phyloP scores from a whole-genome alignment of 37 sponge, comb jelly and placozoan species.

The Ephydatia muelleri region DNA sequence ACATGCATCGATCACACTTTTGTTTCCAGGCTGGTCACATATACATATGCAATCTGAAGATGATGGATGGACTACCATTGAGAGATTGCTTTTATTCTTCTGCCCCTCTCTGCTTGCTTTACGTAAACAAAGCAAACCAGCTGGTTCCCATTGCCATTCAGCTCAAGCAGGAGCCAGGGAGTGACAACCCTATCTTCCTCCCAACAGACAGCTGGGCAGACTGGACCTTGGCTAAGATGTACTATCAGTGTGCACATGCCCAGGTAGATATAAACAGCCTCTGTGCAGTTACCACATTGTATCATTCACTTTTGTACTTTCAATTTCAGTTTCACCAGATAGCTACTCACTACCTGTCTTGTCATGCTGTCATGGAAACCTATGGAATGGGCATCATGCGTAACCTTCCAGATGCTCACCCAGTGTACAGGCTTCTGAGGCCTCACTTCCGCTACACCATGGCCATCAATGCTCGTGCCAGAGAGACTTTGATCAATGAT shows the following conservation, averaged over 20 bases:
- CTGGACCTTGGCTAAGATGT: conserved; percentile 75
- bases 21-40: conserved; percentile 77
- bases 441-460: conserved; percentile 70
- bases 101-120: conserved; percentile 62
- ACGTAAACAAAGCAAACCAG: conserved; percentile 29
- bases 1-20: no score
- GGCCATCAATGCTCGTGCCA: conserved; percentile 59
- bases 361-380: conserved; percentile 73
- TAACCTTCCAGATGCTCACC: conserved; percentile 70
- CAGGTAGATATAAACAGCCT: background rate
- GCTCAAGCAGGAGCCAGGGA: conserved; percentile 44
- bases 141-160: conserved; percentile 80
- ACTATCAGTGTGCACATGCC: conserved; percentile 35
- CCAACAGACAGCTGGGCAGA: conserved; percentile 62
- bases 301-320: background rate
- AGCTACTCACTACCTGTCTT: conserved; percentile 60
- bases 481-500: conserved; percentile 31
- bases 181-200: conserved; percentile 55
- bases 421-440: conserved; percentile 60
- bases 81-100: conserved; percentile 41
- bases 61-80: conserved; percentile 48
- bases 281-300: background rate
- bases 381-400: conserved; percentile 60
- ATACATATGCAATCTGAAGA: conserved; percentile 64
- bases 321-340: conserved; percentile 48